Percentiles rank a stretch among this genome's conserved stretches.
Evolutionary conservation across 2,797 vertebrate species (phyloP).

Genomic region (Bovichtus variegatus): DNA sequence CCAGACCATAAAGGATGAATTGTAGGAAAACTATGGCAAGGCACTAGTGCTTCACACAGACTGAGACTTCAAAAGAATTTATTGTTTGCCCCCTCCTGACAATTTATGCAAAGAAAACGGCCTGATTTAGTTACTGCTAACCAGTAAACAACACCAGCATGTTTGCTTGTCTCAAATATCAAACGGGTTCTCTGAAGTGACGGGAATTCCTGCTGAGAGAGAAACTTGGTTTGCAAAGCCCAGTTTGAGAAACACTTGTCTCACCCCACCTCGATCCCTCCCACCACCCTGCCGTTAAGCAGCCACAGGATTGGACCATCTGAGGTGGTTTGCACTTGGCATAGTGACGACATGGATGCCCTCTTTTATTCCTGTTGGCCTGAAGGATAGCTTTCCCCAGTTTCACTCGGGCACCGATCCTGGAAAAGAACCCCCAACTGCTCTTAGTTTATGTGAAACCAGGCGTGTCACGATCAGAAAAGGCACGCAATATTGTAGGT

Average conservation of each 20-base stretch:
- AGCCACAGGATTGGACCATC: slow-evolving; percentile 33
- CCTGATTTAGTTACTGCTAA: slow-evolving; percentile 38
- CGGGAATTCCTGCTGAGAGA: slow-evolving; percentile 40
- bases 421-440: slow-evolving; percentile 53
- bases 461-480: slow-evolving; percentile 77
- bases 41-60: slow-evolving; percentile 26
- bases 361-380: slow-evolving; percentile 57
- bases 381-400: slow-evolving; percentile 51
- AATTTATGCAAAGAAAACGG: slow-evolving; percentile 36
- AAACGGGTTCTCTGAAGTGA: slow-evolving; percentile 46
- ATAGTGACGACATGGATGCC: slow-evolving; percentile 53
- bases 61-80: slow-evolving; percentile 53
- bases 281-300: neutral
- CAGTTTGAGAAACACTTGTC: slow-evolving; percentile 37
- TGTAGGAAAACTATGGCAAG: slow-evolving; percentile 42
- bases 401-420: slow-evolving; percentile 44
- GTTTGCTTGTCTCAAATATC: slow-evolving; percentile 69
- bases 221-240: slow-evolving; percentile 46
- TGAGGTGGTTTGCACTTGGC: slow-evolving; percentile 66
- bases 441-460: slow-evolving; percentile 75
- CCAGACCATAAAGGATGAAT: slow-evolving; percentile 51
- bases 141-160: slow-evolving; percentile 60
- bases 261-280: neutral
- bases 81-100: slow-evolving; percentile 42
- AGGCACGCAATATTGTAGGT: slow-evolving; percentile 75